Evolutionary conservation across 2,888 invertebrate species (phyloP).

Genomic region (Zele albiditarsus): DNA sequence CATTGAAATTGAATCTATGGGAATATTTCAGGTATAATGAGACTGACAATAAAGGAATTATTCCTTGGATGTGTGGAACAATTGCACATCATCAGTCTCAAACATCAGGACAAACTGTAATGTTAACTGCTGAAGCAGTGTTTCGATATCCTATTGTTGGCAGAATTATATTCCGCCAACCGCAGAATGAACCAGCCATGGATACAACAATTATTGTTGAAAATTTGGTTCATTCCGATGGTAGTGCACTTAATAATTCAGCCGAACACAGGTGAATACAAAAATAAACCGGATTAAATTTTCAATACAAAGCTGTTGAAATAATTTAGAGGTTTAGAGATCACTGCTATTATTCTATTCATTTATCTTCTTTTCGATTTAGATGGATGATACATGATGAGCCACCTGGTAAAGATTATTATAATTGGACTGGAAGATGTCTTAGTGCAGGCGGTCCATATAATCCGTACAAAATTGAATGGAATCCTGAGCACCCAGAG

Average conservation of each 20-base stretch:
- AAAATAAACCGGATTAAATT: constrained; percentile 36
- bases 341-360: neutral
- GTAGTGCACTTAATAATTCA: constrained; percentile 83
- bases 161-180: constrained; percentile 86
- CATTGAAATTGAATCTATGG: constrained; percentile 61
- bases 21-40: constrained; percentile 73
- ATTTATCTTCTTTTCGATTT: constrained; percentile 58
- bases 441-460: constrained; percentile 84
- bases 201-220: constrained; percentile 91
- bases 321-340: neutral
- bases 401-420: constrained; percentile 89
- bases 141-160: constrained; percentile 93
- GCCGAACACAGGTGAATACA: constrained; percentile 76
- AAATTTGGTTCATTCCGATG: constrained; percentile 90
- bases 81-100: constrained; percentile 79
- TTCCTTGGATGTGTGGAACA: constrained; percentile 80
- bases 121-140: constrained; percentile 86
- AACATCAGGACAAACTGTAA: constrained; percentile 80
- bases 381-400: constrained; percentile 89
- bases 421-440: constrained; percentile 91
- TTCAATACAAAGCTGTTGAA: neutral
- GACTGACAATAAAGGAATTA: constrained; percentile 71
- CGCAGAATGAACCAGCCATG: constrained; percentile 84
- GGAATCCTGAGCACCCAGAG: constrained; percentile 77
- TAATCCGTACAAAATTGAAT: constrained; percentile 84